These are phyloP conservation scores for Oreotrochilus melanogaster DNA, from an alignment of 2,113 vertebrate species.

Conservation along the genomic window DNA sequence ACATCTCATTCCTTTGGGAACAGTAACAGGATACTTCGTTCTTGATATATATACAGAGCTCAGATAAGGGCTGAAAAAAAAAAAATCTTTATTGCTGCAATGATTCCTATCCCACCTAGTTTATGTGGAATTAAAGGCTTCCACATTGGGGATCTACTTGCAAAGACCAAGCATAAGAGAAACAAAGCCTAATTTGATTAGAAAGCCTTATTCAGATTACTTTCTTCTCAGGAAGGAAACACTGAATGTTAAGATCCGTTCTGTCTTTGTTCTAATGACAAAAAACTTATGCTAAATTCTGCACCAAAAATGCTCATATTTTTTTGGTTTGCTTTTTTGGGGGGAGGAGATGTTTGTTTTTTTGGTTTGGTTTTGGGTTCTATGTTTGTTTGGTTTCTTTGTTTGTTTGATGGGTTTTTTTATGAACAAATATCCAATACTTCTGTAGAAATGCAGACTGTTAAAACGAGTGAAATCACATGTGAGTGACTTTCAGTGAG, in stretches of 20 bases:
- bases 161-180: background rate
- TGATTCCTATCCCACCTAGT: background rate
- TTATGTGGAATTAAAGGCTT: background rate
- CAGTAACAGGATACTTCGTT: background rate
- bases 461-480: background rate
- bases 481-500: background rate
- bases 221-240: background rate
- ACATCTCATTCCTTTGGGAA: background rate
- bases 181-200: background rate
- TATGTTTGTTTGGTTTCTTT: too few relatives aligned
- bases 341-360: too few relatives aligned
- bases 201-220: background rate
- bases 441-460: background rate
- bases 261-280: background rate
- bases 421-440: background rate
- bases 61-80: background rate
- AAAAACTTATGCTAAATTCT: background rate
- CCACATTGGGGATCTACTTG: background rate
- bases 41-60: fast-evolving
- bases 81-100: background rate
- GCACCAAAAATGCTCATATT: background rate
- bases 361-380: too few relatives aligned
- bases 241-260: background rate
- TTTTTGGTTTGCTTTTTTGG: too few relatives aligned
- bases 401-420: background rate